A percentile compares a stretch with the other conserved stretches of the same genome.
Evolutionary conservation across 2,888 invertebrate genomes (phyloP).

Genomic region (Lamellibrachia satsuma): DNA sequence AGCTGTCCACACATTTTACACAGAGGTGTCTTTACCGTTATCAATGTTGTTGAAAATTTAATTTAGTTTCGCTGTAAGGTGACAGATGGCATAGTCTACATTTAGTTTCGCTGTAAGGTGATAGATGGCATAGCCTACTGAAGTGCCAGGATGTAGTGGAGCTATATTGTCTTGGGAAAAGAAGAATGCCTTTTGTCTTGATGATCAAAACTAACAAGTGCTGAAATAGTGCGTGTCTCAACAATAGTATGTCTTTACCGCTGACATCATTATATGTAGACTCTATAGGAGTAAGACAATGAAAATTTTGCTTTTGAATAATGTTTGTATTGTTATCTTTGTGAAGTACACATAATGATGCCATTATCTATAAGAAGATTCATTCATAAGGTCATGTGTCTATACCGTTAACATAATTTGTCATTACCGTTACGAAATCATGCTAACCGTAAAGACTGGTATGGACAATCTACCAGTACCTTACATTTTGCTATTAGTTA

Average conservation of each 20-base stretch:
- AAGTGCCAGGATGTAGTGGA: slow-evolving; percentile 13
- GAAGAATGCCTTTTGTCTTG: not conserved
- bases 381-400: slow-evolving; percentile 20
- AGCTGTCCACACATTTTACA: not conserved
- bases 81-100: not conserved
- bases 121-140: not conserved
- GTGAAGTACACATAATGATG: not conserved
- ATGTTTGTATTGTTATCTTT: not conserved
- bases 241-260: not conserved
- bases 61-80: not conserved
- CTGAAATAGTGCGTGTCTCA: not conserved
- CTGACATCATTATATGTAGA: not conserved
- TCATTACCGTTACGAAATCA: not conserved
- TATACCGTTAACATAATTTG: not conserved
- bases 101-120: not conserved
- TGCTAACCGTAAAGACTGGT: not conserved
- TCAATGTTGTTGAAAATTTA: not conserved
- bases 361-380: not conserved
- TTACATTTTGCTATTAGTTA: too few relatives aligned
- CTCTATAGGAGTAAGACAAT: not conserved
- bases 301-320: not conserved
- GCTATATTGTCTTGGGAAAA: not conserved
- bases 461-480: not conserved
- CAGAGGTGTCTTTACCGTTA: slow-evolving; percentile 19
- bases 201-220: not conserved